Base-by-base conservation (phyloP, 2,888 invertebrate species). In the Onchidella celtica region DNA sequence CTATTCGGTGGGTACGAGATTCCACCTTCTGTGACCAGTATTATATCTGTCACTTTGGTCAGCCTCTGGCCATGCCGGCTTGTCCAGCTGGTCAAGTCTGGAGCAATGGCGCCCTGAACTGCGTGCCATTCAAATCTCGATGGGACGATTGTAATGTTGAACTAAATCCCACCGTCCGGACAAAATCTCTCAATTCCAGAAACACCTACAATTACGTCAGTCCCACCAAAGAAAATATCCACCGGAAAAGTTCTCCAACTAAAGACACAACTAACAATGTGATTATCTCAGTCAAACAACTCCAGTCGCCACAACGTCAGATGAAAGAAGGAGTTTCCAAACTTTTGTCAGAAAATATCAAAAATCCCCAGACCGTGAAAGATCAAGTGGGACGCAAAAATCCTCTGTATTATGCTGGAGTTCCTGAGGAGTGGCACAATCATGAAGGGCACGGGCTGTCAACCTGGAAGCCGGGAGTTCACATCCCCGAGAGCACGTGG, bases 31-130 rank as follows among this genome's bases (percentile, higher is more conserved):
- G 87, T 72, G 70, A 83, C 29, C 66, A 57, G 68, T 87, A 86
- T 59, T 86, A 79, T 79, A 85, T 86, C 61, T 87, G 87, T 40
- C 85, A 83, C 47, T 86, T 83, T 29, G 87, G 87, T 0, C 84
- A 83, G 27, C 87, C 86, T 1, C 59, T 86, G 14, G 55, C 77
- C 38, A 86, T 87, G 86, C 86, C 85, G 0, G 32, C 76, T 3
- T 87, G 87, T 61, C 86, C 87, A 1, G 17, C n/a, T 17, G 81
- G 82, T 3, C 86, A 86, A 32, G 85, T 87, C 11, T 87, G 86
- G 86, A 77, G 84, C 14, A 82, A 83, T 65, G 21, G 27, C 24
- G 86, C 84, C 17, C 57, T 66, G 34, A 86, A 86, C 81, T 87
- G 87, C 74, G 87, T 87, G 0, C 86, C 86, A 0, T 74, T 73